phyloP scores from a whole-genome alignment of 2,113 vertebrate genomes.

The Alethe castanea region DNA sequence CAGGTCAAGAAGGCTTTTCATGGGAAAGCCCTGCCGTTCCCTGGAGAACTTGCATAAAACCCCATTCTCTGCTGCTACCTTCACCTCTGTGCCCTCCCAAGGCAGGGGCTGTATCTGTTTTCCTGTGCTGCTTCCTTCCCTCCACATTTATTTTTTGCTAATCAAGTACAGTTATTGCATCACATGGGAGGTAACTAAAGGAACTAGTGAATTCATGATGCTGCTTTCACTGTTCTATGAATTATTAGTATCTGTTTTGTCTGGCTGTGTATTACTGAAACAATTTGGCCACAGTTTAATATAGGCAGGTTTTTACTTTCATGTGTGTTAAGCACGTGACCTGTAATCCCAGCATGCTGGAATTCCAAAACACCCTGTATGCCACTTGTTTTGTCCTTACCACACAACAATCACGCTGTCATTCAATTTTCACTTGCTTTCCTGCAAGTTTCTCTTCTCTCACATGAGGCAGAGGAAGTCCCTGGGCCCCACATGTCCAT shows the following conservation, averaged over 20 bases:
- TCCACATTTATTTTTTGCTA: not conserved
- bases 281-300: not conserved
- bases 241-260: not conserved
- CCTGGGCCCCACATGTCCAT: not conserved
- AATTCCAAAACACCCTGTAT: not conserved
- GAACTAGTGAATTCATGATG: not conserved
- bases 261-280: not conserved
- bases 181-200: not conserved
- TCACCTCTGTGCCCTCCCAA: not conserved
- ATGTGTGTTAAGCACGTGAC: accelerated
- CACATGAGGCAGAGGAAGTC: not conserved
- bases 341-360: not conserved
- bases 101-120: not conserved
- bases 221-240: not conserved
- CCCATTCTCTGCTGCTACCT: not conserved
- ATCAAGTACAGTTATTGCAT: not conserved
- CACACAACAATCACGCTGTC: accelerated
- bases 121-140: not conserved
- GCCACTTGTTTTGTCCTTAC: not conserved
- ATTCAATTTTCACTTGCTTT: accelerated
- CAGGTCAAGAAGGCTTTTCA: slow-evolving; percentile 29
- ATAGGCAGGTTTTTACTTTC: not conserved
- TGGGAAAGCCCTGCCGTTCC: not conserved
- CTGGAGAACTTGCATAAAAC: slow-evolving; percentile 28
- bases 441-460: not conserved